Evolutionary conservation across 2,113 vertebrate genomes (phyloP), one percentile per base, ranked within the genome.

Genomic region (Lota lota): DNA sequence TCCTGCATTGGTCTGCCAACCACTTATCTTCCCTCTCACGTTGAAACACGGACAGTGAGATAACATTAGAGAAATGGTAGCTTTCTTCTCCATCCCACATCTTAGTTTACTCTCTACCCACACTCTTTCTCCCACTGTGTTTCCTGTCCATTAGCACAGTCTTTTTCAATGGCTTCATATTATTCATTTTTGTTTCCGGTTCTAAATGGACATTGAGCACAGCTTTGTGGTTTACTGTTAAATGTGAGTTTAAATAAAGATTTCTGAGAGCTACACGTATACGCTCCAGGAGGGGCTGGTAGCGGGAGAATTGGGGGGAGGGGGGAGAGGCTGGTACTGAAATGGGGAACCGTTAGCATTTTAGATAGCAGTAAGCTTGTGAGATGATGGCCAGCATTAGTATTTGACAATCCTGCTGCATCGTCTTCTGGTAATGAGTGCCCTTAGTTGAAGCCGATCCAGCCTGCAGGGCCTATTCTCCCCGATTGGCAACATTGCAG

Each of bases 351-450:
- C 36, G 76, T 77, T 79, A 85, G 71, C 75, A 28, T 83, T 78
- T 81, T n/a, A 77, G 71, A 80, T 77, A 66, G 64, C 40, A 66
- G 72, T 0, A 62, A 75, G 75, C 69, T 21, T 72, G 76, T 74
- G 83, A 58, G 79, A 79, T 74, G 79, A 76, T 79, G 76, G 72
- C 8, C 64, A 76, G 75, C 76, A 68, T 88, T 85, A 77, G 81
- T 81, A 75, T 84, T 78, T 81, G 69, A 81, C 82, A 75, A 67
- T 70, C 71, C 74, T 70, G 71, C 79, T 74, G 77, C 70, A 61
- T 79, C 33, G 51, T 19, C 20, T 6, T 71, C 53, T n/a, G 4
- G 2, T 78, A 66, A 75, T 58, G 71, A 75, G 77, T 15, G 74
- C 72, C 40, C 69, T 74, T 73, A 6, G 79, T 64, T 61, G 58